Conservation (phyloP, 2,113 vertebrate species). For the Nothoprocta perdicaria region DNA sequence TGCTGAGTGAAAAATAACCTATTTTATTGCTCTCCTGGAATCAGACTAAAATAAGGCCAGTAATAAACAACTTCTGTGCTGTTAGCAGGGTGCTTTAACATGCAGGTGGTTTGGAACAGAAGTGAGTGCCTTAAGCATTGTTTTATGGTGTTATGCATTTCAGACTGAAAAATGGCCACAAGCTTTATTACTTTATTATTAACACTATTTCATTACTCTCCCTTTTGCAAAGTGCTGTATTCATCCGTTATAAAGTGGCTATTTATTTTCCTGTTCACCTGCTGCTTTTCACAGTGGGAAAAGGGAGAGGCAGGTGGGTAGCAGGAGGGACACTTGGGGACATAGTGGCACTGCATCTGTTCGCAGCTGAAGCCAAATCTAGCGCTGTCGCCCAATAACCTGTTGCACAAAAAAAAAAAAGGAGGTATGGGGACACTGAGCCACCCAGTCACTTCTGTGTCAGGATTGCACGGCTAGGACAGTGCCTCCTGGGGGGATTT, state of each 20-base stretch:
- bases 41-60: conserved; percentile 36
- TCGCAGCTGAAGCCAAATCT: background rate
- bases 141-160: conserved; percentile 10
- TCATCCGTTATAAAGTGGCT: conserved; percentile 16
- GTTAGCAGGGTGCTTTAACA: conserved; percentile 42
- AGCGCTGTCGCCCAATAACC: accelerated
- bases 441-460: background rate
- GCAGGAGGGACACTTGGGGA: conserved; percentile 22
- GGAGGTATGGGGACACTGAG: background rate
- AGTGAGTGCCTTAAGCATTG: conserved; percentile 50
- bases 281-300: background rate
- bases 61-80: conserved; percentile 68
- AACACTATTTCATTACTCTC: background rate
- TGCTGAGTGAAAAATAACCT: background rate
- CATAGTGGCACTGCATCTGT: background rate
- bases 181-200: conserved; percentile 57
- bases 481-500: too few species aligned
- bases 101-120: conserved; percentile 60
- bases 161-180: conserved; percentile 55
- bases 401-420: background rate
- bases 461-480: background rate
- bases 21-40: conserved; percentile 33
- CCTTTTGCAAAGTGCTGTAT: background rate
- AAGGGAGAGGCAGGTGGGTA: background rate
- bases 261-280: background rate